Base-by-base conservation (phyloP, 2,888 invertebrate genomes). In the Acrobasis repandana region DNA sequence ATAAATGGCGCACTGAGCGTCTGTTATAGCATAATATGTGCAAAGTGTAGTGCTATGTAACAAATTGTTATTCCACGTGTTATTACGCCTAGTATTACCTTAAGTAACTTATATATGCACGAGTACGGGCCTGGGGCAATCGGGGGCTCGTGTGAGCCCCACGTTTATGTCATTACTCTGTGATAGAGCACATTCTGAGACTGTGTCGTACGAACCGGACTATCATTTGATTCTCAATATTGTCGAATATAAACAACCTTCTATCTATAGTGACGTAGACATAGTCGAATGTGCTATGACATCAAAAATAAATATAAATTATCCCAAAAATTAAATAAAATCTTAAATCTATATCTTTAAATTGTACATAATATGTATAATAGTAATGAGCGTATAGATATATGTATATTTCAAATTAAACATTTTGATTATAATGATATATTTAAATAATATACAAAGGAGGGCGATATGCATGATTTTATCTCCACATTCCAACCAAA, bases 61-160 rank as follows among this genome's bases (percentile, higher is more conserved):
- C 85, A 73, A 79, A 82, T 83, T 86, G 85, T 86, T 88, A 88
- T 88, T 88, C 87, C 87, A 81, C 77, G 86, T 85, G 85, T 87
- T 85, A 85, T 80, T 80, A 85, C 80, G 85, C 83, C 85, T 90
- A 91, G 88, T 88, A 83, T 89, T 87, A 88, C 76, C 74, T 73
- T 88, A 86, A 86, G 83, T 88, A 87, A 89, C 77, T 88, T 89
- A 85, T 85, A 83, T 82, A 83, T 82, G 81, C 86, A 86, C 79
- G 90, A 88, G 86, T 88, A 88, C 88, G 91, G 91, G 92, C 89
- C 88, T 80, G 92, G 89, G 91, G 91, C 91, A 92, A 91, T 92
- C 83, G 85, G 90, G 86, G 79, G 85, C 83, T 84, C 79, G 62
- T 65, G 63, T 68, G 87, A 80, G 88, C 83, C 86, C 91, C 89